phyloP scores from a whole-genome alignment of 2,113 vertebrate genomes.

The Rhagologus leucostigma region DNA sequence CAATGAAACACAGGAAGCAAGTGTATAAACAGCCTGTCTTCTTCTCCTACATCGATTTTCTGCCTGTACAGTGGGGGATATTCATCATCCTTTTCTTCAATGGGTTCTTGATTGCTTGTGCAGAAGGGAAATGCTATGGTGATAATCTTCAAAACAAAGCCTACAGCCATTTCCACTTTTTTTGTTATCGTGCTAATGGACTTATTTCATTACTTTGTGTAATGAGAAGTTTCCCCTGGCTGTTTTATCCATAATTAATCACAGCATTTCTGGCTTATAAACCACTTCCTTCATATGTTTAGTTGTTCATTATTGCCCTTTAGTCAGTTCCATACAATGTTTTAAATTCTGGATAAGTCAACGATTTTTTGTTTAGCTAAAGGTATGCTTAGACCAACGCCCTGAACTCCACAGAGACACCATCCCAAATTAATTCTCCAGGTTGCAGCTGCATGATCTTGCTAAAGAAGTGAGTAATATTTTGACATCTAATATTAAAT shows the following conservation, averaged over 20 bases:
- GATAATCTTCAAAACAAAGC: constrained; percentile 37
- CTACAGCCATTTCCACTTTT: constrained; percentile 12
- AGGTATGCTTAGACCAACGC: constrained; percentile 65
- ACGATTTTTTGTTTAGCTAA: constrained; percentile 56
- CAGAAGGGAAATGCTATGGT: constrained; percentile 30
- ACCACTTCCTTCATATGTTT: constrained; percentile 40
- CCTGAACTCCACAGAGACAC: constrained; percentile 63
- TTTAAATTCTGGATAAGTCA: constrained; percentile 51
- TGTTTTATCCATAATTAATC: constrained; percentile 66
- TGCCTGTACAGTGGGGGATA: background rate
- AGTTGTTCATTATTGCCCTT: constrained; percentile 61
- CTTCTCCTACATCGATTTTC: background rate
- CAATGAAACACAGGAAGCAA: background rate
- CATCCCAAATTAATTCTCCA: constrained; percentile 72
- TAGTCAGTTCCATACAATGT: constrained; percentile 23
- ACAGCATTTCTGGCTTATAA: constrained; percentile 57
- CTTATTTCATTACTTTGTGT: constrained; percentile 21
- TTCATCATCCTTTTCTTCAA: background rate
- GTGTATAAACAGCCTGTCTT: background rate
- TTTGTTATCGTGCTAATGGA: constrained; percentile 13
- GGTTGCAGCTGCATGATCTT: constrained; percentile 70
- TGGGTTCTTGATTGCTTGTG: constrained; percentile 18
- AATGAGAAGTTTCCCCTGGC: constrained; percentile 53
- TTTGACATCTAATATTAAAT: constrained; percentile 79
- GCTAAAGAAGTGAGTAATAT: constrained; percentile 72